Evolutionary conservation across 2,113 vertebrate species (phyloP).

Genomic region (Dryoscopus gambensis): DNA sequence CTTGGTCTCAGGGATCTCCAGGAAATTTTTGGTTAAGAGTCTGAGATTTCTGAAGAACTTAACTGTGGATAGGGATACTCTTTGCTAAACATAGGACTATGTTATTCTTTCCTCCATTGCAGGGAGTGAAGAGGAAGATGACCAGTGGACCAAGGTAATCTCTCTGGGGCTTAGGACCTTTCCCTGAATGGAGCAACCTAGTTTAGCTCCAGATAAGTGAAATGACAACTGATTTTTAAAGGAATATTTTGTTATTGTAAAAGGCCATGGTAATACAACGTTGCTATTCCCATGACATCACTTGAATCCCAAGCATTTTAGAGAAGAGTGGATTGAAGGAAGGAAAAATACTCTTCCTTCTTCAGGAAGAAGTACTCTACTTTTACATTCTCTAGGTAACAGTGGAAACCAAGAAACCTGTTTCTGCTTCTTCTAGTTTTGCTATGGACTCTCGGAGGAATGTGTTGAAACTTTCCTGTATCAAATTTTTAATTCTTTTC

Average conservation of each 20-base stretch:
- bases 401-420: not conserved
- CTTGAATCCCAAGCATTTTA: not conserved
- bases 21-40: not conserved
- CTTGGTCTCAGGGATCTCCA: not conserved
- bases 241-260: not conserved
- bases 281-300: not conserved
- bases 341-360: not conserved
- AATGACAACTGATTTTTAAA: not conserved
- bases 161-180: not conserved
- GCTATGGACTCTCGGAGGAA: not conserved
- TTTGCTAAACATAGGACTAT: not conserved
- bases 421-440: not conserved
- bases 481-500: not conserved
- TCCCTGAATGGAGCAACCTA: not conserved
- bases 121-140: not conserved
- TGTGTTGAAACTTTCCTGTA: not conserved
- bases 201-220: not conserved
- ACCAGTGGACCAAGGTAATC: not conserved
- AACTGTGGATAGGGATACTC: not conserved
- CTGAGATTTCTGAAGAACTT: not conserved
- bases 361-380: not conserved
- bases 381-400: not conserved
- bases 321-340: not conserved
- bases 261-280: rapidly evolving
- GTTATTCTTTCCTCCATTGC: not conserved